These are phyloP conservation scores for Alexandromys fortis DNA, from an alignment of 2,113 vertebrate genomes.

Conservation along the genomic window DNA sequence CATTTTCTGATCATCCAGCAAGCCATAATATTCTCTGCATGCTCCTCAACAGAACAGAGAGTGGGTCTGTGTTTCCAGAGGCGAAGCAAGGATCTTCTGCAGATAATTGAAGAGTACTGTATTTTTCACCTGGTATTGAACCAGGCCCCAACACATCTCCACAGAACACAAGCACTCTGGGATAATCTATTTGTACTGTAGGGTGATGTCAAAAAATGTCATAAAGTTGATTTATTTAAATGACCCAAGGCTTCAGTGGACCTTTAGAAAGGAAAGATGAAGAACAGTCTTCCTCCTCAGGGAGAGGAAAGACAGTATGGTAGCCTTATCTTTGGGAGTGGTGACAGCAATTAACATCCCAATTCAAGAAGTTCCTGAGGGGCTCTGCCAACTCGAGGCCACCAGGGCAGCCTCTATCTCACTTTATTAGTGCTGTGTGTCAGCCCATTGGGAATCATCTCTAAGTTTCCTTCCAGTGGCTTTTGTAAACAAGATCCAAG, in stretches of 20 bases:
- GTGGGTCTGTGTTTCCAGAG: neutral
- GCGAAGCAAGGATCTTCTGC: neutral
- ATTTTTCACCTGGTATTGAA: neutral
- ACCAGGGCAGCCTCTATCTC: neutral
- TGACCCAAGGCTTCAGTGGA: neutral
- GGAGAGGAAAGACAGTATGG: neutral
- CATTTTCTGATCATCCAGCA: neutral
- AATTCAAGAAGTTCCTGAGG: neutral
- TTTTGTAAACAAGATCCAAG: neutral
- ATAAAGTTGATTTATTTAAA: neutral
- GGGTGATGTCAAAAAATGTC: neutral
- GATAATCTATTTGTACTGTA: neutral
- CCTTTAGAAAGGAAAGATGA: neutral
- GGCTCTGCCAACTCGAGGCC: neutral
- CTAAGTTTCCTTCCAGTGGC: neutral
- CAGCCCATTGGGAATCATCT: neutral
- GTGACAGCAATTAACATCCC: neutral
- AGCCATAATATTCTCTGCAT: neutral
- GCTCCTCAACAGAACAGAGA: neutral
- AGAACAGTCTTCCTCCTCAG: neutral
- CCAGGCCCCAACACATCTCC: neutral
- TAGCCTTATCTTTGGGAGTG: neutral
- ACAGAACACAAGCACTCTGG: neutral
- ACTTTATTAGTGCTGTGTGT: neutral
- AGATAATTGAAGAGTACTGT: neutral